Conservation (phyloP, 2,797 vertebrate species). For the Chiloscyllium punctatum region DNA sequence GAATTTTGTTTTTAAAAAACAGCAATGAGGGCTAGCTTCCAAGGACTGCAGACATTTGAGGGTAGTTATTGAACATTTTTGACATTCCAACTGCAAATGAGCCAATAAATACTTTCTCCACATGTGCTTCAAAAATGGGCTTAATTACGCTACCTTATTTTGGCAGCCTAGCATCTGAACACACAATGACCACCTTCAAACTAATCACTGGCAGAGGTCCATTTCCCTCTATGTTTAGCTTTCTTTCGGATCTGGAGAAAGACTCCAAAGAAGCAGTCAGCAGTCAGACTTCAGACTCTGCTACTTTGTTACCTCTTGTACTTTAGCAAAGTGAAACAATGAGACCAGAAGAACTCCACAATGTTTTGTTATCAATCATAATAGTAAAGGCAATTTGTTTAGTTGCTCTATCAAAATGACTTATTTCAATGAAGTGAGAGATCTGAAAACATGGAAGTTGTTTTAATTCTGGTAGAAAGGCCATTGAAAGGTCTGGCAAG, state of each 20-base stretch:
- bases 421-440: neutral
- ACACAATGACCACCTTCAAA: slow-evolving; percentile 72
- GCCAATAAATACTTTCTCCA: slow-evolving; percentile 84
- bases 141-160: slow-evolving; percentile 69
- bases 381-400: neutral
- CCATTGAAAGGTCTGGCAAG: neutral
- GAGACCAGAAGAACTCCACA: neutral
- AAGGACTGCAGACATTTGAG: slow-evolving; percentile 63
- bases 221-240: slow-evolving; percentile 44
- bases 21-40: slow-evolving; percentile 60
- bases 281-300: neutral
- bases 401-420: neutral
- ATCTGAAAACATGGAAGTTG: neutral
- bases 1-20: slow-evolving; percentile 44
- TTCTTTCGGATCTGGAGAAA: slow-evolving; percentile 18
- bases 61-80: slow-evolving; percentile 80
- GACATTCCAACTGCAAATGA: slow-evolving; percentile 83
- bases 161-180: slow-evolving; percentile 63
- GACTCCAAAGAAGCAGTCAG: slow-evolving; percentile 17
- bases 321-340: neutral
- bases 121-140: slow-evolving; percentile 65
- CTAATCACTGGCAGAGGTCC: slow-evolving; percentile 56
- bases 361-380: neutral
- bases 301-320: neutral
- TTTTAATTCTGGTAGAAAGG: neutral